phyloP scores from a whole-genome alignment of 2,797 vertebrate genomes.

The Anomalospiza imberbis region DNA sequence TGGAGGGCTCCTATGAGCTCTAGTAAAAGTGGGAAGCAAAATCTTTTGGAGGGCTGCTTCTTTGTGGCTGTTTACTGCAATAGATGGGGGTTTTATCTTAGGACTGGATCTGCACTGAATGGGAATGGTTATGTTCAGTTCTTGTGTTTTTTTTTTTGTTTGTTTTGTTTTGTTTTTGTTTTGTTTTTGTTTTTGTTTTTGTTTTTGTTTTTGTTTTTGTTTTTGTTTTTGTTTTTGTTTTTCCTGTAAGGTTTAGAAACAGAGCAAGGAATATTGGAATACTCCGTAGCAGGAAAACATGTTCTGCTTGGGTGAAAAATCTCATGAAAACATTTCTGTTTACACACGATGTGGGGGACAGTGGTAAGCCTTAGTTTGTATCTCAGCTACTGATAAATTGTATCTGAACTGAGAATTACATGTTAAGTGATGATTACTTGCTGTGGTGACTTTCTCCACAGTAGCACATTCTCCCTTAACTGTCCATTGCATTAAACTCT shows the following conservation, averaged over 20 bases:
- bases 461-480: neutral
- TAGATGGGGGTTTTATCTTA: fast-evolving
- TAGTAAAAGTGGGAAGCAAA: neutral
- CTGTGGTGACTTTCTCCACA: neutral
- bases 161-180: no score
- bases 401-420: neutral
- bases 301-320: neutral
- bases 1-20: neutral
- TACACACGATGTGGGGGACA: fast-evolving
- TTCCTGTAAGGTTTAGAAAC: neutral
- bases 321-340: neutral
- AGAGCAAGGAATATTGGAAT: neutral
- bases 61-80: neutral
- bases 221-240: neutral
- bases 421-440: neutral
- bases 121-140: neutral
- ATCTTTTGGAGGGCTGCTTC: neutral
- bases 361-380: neutral
- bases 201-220: no score
- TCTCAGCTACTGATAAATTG: neutral
- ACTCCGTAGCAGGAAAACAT: neutral
- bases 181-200: no score
- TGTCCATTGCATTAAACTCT: neutral
- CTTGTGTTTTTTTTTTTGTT: neutral
- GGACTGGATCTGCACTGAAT: neutral